These are phyloP conservation scores for Pristionchus pacificus DNA, from an alignment of 1,140 invertebrate genomes.

Conservation along the genomic window DNA sequence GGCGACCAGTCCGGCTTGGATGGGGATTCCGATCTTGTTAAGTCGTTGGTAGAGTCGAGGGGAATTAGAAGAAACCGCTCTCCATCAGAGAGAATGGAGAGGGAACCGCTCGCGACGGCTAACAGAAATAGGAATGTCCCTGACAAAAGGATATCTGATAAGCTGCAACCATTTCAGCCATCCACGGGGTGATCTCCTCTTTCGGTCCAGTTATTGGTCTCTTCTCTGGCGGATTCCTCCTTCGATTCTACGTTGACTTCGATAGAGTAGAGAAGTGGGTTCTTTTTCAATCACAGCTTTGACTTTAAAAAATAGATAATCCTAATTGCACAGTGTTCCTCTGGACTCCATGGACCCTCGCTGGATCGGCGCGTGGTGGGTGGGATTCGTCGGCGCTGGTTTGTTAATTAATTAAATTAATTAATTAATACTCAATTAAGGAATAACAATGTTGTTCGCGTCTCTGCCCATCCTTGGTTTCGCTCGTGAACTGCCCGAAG, in stretches of 20 bases:
- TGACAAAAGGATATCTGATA: no score
- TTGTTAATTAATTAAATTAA: background rate
- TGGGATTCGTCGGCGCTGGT: slow-evolving; percentile 49
- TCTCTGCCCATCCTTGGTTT: slow-evolving; percentile 53
- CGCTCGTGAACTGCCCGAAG: slow-evolving; percentile 52
- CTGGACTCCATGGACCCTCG: slow-evolving; percentile 42
- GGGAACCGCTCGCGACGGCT: no score
- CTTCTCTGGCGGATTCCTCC: slow-evolving; percentile 52
- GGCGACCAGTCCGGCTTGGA: no score
- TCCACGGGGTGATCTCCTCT: slow-evolving; percentile 51
- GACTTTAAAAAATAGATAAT: no score
- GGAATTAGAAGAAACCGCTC: no score
- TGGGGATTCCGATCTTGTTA: no score
- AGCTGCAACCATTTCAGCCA: slow-evolving; percentile 39
- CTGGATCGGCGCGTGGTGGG: slow-evolving; percentile 57
- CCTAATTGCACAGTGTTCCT: background rate
- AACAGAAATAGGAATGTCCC: no score
- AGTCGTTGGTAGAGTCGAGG: no score
- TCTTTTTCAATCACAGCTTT: slow-evolving; percentile 7
- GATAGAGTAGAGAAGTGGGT: slow-evolving; percentile 50
- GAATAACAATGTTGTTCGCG: slow-evolving; percentile 31
- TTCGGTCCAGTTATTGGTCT: slow-evolving; percentile 54
- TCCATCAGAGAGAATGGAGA: no score
- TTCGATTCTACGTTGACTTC: slow-evolving; percentile 53
- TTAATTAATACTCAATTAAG: background rate